A percentile compares a stretch with the other conserved stretches of the same genome.
These are phyloP conservation scores for Seira musarum DNA, from an alignment of 2,888 invertebrate genomes.

Conservation along the genomic window DNA sequence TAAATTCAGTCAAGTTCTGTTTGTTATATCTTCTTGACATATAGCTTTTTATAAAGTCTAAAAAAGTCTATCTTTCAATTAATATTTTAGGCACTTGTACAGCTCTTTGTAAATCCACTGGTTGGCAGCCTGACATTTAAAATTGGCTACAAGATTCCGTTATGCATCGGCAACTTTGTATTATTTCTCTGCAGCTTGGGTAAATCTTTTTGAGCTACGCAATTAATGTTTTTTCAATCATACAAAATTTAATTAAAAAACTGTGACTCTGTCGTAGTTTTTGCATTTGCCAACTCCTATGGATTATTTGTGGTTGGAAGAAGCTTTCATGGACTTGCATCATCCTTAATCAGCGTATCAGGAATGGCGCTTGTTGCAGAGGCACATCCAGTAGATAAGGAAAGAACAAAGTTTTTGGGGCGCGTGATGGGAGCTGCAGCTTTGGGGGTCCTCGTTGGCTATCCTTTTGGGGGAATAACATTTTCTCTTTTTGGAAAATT, in stretches of 20 bases:
- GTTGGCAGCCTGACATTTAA: slow-evolving; percentile 80
- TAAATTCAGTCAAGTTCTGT: too few relatives aligned
- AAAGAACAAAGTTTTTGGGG: slow-evolving; percentile 83
- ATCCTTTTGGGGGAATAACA: slow-evolving; percentile 85
- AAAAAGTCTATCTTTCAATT: slow-evolving; percentile 26
- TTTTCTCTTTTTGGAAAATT: slow-evolving; percentile 84
- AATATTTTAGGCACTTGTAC: slow-evolving; percentile 85
- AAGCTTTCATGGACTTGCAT: slow-evolving; percentile 85
- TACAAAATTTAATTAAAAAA: too few relatives aligned
- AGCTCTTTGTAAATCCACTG: slow-evolving; percentile 83
- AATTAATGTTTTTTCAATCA: slow-evolving; percentile 4
- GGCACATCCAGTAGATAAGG: slow-evolving; percentile 75
- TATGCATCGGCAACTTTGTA: slow-evolving; percentile 80
- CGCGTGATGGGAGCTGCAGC: slow-evolving; percentile 86
- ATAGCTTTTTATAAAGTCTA: slow-evolving; percentile 14
- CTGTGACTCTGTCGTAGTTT: too few relatives aligned
- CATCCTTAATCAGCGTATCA: slow-evolving; percentile 82
- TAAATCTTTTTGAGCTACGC: slow-evolving; percentile 73
- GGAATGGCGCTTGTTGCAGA: slow-evolving; percentile 87
- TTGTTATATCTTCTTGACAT: too few relatives aligned
- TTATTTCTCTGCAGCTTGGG: slow-evolving; percentile 80
- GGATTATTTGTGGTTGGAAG: slow-evolving; percentile 81
- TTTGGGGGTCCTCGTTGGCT: slow-evolving; percentile 85
- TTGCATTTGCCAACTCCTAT: slow-evolving; percentile 83
- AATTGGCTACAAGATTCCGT: slow-evolving; percentile 80